These are phyloP conservation scores for Panorpa germanica DNA, from an alignment of 2,888 invertebrate genomes.

Conservation along the genomic window DNA sequence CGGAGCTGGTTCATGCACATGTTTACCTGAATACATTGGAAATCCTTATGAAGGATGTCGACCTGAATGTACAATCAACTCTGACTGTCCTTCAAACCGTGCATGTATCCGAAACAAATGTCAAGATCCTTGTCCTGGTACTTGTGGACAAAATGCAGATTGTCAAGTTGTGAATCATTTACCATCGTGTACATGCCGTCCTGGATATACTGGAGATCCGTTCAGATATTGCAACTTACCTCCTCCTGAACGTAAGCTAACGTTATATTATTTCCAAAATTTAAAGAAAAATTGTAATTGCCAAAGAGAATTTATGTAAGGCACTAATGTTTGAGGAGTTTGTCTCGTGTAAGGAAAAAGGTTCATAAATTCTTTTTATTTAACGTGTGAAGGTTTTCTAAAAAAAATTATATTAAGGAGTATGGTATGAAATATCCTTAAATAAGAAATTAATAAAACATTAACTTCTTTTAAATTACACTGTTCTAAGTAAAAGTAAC, in stretches of 20 bases:
- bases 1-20: conserved; percentile 49
- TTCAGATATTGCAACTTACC: conserved; percentile 32
- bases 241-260: conserved; percentile 28
- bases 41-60: conserved; percentile 51
- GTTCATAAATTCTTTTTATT: too few relatives aligned
- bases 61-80: conserved; percentile 40
- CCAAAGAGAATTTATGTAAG: too few relatives aligned
- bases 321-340: too few relatives aligned
- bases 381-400: too few relatives aligned
- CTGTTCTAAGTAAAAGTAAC: too few relatives aligned
- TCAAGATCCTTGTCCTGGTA: conserved; percentile 48
- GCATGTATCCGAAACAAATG: conserved; percentile 56
- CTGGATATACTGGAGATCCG: conserved; percentile 44
- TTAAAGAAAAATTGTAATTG: too few relatives aligned
- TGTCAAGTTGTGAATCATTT: conserved; percentile 52
- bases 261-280: conserved; percentile 16
- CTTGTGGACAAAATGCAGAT: conserved; percentile 51
- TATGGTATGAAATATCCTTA: too few relatives aligned
- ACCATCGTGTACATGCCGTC: conserved; percentile 41
- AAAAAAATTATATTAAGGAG: too few relatives aligned
- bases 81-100: conserved; percentile 41
- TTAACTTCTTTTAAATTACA: too few relatives aligned
- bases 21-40: conserved; percentile 41
- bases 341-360: too few relatives aligned
- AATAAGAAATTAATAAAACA: too few relatives aligned